Percentiles rank a stretch among this genome's conserved stretches.
Evolutionary conservation across 2,113 vertebrate species (phyloP).

Genomic region (Argyrosomus japonicus): DNA sequence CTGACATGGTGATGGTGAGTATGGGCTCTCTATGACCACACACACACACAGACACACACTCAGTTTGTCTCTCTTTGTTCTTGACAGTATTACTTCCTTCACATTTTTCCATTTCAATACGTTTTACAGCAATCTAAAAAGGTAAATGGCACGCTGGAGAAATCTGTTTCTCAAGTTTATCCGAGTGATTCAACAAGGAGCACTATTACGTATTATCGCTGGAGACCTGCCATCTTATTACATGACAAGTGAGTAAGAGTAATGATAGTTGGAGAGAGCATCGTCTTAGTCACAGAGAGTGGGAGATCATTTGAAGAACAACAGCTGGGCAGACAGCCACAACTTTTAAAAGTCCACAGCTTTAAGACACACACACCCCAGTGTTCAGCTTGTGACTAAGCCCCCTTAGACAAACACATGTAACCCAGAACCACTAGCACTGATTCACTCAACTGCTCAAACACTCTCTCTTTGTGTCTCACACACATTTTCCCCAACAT

Average conservation of each 20-base stretch:
- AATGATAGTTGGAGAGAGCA: conserved; percentile 33
- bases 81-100: background rate
- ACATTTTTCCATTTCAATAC: background rate
- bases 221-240: conserved; percentile 29
- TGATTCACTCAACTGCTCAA: conserved; percentile 62
- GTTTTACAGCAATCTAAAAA: background rate
- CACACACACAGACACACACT: conserved; percentile 28
- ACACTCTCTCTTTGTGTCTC: conserved; percentile 13
- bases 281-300: conserved; percentile 60
- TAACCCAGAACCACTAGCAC: conserved; percentile 65
- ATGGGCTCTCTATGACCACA: conserved; percentile 48
- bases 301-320: conserved; percentile 71
- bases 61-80: no score
- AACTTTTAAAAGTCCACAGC: conserved; percentile 35
- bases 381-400: conserved; percentile 76
- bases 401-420: conserved; percentile 75
- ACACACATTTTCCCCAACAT: conserved; percentile 17
- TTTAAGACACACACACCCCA: conserved; percentile 39
- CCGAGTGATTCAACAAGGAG: conserved; percentile 5
- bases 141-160: background rate
- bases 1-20: conserved; percentile 31
- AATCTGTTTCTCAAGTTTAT: background rate
- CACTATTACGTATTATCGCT: conserved; percentile 2
- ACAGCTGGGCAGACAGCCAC: conserved; percentile 73
- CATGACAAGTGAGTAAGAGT: conserved; percentile 48